phyloP scores from a whole-genome alignment of 1,140 invertebrate genomes.

The Dufourea novaeangliae region DNA sequence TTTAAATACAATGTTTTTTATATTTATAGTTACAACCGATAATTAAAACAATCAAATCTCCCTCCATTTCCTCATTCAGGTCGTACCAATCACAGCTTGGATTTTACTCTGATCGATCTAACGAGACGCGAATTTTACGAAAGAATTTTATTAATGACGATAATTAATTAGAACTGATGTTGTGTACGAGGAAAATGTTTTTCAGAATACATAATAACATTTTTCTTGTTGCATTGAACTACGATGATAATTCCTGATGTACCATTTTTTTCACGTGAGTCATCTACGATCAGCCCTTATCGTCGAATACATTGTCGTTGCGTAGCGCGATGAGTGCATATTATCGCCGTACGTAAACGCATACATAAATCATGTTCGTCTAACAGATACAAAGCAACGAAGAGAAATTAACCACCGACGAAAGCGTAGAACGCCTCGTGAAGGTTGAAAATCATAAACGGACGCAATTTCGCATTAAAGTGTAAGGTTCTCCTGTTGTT shows the following conservation, averaged over 20 bases:
- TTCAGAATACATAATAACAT: neutral
- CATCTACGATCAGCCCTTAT: conserved; percentile 54
- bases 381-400: neutral
- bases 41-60: conserved; percentile 48
- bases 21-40: conserved; percentile 9
- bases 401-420: neutral
- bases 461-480: neutral
- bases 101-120: conserved; percentile 41
- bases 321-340: conserved; percentile 38
- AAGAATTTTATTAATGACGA: conserved; percentile 7
- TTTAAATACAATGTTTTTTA: conserved; percentile 27
- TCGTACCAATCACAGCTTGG: conserved; percentile 41
- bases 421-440: neutral
- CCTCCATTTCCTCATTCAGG: conserved; percentile 23
- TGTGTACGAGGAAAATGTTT: neutral
- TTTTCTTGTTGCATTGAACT: neutral
- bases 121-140: conserved; percentile 25
- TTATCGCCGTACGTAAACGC: conserved; percentile 34
- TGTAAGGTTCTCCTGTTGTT: conserved; percentile 25
- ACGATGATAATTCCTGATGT: conserved; percentile 11
- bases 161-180: neutral
- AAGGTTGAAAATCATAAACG: neutral
- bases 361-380: conserved; percentile 35
- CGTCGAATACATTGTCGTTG: conserved; percentile 50
- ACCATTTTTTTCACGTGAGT: conserved; percentile 46